These are phyloP conservation scores for Acridotheres tristis DNA, from an alignment of 2,797 vertebrate genomes.

Conservation along the genomic window DNA sequence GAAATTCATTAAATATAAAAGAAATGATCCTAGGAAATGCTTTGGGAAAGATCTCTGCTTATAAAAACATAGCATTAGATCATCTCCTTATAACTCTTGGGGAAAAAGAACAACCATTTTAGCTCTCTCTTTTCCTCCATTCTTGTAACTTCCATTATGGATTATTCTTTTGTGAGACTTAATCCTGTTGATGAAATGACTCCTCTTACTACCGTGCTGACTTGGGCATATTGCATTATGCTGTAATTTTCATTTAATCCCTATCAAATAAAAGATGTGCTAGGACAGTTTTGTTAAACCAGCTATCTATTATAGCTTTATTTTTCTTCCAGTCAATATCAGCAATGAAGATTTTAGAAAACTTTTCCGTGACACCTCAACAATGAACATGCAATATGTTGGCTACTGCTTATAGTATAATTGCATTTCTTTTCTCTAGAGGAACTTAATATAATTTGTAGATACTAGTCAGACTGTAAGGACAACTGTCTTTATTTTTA, in stretches of 20 bases:
- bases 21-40: conserved; percentile 11
- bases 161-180: conserved; percentile 50
- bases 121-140: neutral
- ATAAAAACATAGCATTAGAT: conserved; percentile 14
- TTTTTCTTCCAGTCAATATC: conserved; percentile 6
- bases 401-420: neutral
- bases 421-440: neutral
- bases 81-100: neutral
- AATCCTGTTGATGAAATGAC: conserved; percentile 55
- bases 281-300: conserved; percentile 22
- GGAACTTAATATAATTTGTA: neutral
- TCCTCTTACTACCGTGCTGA: conserved; percentile 12
- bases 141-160: conserved; percentile 26
- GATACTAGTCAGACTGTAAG: neutral
- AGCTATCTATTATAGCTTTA: neutral
- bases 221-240: conserved; percentile 14
- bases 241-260: conserved; percentile 53
- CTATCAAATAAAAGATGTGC: conserved; percentile 32
- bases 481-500: conserved; percentile 22
- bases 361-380: neutral
- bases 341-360: neutral
- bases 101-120: neutral
- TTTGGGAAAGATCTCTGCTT: conserved; percentile 1
- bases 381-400: neutral
- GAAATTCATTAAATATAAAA: conserved; percentile 24